Base-by-base conservation (phyloP, 1,140 invertebrate genomes). In the Cotesia typhae region DNA sequence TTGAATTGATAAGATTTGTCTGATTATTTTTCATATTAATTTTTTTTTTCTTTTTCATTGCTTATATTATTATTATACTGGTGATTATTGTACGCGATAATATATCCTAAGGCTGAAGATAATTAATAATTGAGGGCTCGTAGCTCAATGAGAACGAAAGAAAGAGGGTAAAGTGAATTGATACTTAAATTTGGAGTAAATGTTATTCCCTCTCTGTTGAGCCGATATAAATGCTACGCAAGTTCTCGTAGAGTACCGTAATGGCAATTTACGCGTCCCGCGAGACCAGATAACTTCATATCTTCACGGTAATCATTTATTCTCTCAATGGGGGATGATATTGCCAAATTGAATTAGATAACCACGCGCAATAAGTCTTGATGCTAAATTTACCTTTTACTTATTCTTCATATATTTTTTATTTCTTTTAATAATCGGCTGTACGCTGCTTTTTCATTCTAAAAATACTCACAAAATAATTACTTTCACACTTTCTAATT, bases 271-370 rank as follows among this genome's bases (percentile, higher is more conserved):
- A 86, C 85, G 84, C 82, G 77, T 85, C 85, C 84, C 85, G 74
- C 71, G 82, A 80, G 85, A 80, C 80, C 81, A 84, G 84, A 87
- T 87, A 87, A 85, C 84, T 84, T 84, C 81, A 78, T 87, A 86
- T 87, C 85, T 87, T 73, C 78, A 38, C 76, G 80, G 84, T 84
- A 83, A 87, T 86, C 83, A 85, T 84, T 87, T 85, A 86, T 82
- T 86, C 83, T 82, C 83, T 84, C 81, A 83, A 83, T 85, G 83
- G 79, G 67, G 81, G 77, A 78, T 79, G 83, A 85, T 85, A 86
- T 85, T 86, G 80, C 84, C 80, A 86, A 86, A 87, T 87, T 86
- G 80, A 86, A 87, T 87, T 85, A 87, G 84, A 86, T 86, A 85
- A 84, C 75, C 75, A 47, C 6, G 77, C 70, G 79, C 81, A 78